Evolutionary conservation across 37 sponge, comb jelly and placozoan species (phyloP).

Genomic region (Trichoplax adhaerens): DNA sequence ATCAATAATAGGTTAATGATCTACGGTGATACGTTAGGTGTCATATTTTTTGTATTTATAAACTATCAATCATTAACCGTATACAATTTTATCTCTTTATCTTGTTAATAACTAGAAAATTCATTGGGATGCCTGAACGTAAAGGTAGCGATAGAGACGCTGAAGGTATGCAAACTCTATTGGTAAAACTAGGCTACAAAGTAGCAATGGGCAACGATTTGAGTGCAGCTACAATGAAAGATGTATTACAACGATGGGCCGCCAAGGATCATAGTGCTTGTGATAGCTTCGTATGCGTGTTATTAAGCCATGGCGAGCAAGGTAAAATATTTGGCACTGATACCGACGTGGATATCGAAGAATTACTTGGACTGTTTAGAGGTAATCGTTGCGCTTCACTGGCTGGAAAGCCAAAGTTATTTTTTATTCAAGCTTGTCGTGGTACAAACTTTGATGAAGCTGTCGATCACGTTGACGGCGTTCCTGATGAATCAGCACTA

Average conservation of each 20-base stretch:
- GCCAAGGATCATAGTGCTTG: conserved; percentile 21
- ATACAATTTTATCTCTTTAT: no score
- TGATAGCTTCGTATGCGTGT: conserved; percentile 45
- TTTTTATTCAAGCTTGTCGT: conserved; percentile 67
- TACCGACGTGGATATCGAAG: conserved; percentile 46
- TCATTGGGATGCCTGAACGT: no score
- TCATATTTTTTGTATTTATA: no score
- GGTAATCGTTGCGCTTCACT: conserved; percentile 50
- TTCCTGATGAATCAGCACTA: neutral
- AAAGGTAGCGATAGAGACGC: no score
- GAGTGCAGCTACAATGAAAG: conserved; percentile 7
- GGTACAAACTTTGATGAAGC: conserved; percentile 57
- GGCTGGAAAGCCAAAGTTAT: conserved; percentile 76
- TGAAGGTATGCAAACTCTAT: no score
- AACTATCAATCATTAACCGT: no score
- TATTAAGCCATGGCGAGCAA: conserved; percentile 56
- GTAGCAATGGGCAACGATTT: neutral
- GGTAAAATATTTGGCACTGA: conserved; percentile 62
- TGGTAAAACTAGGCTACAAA: conserved; percentile 5
- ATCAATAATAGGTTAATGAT: no score
- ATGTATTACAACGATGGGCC: neutral
- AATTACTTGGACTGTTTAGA: conserved; percentile 26
- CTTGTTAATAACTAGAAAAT: no score
- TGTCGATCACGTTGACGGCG: conserved; percentile 26
- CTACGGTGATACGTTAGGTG: no score